phyloP scores from a whole-genome alignment of 2,113 vertebrate genomes.

The Leptocoma aspasia region DNA sequence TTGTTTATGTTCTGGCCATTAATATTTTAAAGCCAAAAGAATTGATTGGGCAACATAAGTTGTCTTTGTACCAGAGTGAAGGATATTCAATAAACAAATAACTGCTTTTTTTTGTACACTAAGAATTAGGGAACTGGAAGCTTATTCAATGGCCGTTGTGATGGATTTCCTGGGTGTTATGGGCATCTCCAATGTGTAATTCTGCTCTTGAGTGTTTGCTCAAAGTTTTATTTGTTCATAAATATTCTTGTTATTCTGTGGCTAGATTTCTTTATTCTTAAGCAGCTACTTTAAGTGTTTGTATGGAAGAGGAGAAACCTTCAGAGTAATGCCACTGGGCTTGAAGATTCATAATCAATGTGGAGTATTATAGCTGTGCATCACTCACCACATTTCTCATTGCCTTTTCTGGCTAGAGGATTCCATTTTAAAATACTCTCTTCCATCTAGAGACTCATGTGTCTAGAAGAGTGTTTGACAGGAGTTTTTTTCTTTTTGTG shows the following conservation, averaged over 20 bases:
- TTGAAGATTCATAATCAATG: neutral
- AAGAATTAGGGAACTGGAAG: neutral
- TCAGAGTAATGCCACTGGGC: neutral
- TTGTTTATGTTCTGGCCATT: neutral
- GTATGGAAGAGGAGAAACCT: neutral
- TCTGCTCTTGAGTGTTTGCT: neutral
- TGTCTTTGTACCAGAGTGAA: neutral
- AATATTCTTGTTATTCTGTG: neutral
- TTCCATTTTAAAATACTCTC: neutral
- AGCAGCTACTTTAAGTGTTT: neutral
- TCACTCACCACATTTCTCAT: neutral
- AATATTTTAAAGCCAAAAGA: neutral
- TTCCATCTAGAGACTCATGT: neutral
- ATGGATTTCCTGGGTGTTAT: neutral
- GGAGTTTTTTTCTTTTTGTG: neutral
- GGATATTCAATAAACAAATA: neutral
- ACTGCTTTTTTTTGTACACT: neutral
- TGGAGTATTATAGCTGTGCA: neutral
- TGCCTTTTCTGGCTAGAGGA: neutral
- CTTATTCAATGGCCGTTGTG: neutral
- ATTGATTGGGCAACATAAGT: neutral
- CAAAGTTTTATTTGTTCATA: neutral
- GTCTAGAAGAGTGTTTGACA: slow-evolving; percentile 38
- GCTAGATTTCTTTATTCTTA: neutral
- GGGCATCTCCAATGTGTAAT: neutral